Percentiles rank a stretch among this genome's conserved stretches.
Evolutionary conservation across 2,797 vertebrate species (phyloP).

Genomic region (Pristis pectinata): DNA sequence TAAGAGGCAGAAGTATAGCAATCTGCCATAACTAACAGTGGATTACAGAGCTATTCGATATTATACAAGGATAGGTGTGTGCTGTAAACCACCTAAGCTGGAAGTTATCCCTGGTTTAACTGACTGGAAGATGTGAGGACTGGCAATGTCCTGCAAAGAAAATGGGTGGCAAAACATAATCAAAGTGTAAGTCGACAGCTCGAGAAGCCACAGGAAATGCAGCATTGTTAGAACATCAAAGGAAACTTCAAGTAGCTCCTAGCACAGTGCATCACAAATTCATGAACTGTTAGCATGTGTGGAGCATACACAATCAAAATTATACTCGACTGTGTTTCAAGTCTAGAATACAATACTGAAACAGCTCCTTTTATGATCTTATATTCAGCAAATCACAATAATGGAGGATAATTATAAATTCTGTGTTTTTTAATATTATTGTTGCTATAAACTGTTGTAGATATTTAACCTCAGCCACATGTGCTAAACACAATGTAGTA

Average conservation of each 20-base stretch:
- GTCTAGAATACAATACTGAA: not conserved
- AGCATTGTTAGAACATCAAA: not conserved
- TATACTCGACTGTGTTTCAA: not conserved
- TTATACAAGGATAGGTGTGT: not conserved
- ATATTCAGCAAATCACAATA: not conserved
- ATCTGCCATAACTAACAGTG: not conserved
- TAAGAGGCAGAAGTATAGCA: not conserved
- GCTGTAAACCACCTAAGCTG: not conserved
- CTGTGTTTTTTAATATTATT: not conserved
- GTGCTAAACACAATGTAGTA: too few relatives aligned
- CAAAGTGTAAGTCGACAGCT: not conserved
- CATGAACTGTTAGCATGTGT: not conserved
- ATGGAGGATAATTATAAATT: not conserved
- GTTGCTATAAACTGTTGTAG: too few relatives aligned
- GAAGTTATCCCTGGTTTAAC: not conserved
- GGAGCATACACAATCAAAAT: not conserved
- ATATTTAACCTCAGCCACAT: too few relatives aligned
- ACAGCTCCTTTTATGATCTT: not conserved
- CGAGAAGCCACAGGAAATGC: constrained; percentile 18
- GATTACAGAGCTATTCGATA: not conserved
- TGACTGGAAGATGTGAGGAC: not conserved
- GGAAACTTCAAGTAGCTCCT: not conserved
- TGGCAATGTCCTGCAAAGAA: not conserved
- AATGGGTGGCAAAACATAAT: not conserved
- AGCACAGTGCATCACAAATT: not conserved